Evolutionary conservation across 2,797 vertebrate genomes (phyloP).

Genomic region (Petrocephalus schoutedeni): DNA sequence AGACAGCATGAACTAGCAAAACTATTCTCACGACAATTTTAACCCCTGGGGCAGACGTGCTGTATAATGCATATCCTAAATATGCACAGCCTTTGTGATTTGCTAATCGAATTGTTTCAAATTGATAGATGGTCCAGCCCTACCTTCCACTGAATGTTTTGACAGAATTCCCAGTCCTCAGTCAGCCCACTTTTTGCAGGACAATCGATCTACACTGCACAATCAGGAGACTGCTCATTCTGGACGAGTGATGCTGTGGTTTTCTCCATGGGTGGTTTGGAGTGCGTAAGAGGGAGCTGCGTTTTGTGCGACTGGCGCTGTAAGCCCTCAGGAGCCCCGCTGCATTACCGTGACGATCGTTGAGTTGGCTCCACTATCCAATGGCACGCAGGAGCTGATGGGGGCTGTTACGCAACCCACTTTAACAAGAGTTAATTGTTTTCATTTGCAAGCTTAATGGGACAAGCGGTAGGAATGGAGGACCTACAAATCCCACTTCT

Average conservation of each 20-base stretch:
- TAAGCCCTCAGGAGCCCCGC: not conserved
- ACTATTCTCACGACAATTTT: too few species aligned
- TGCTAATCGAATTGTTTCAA: too few species aligned
- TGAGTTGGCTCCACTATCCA: not conserved
- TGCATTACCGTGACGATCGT: not conserved
- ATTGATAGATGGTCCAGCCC: too few species aligned
- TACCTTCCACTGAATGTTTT: not conserved
- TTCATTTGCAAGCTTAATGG: conserved; percentile 39
- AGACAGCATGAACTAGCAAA: too few species aligned
- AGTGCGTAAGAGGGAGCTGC: not conserved
- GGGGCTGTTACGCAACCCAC: not conserved
- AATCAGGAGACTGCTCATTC: not conserved
- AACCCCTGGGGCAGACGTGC: too few species aligned
- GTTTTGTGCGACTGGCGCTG: not conserved
- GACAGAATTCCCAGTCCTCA: not conserved
- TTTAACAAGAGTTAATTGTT: conserved; percentile 33
- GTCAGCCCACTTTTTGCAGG: not conserved
- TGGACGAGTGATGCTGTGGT: not conserved
- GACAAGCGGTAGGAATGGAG: conserved; percentile 25
- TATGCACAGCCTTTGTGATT: too few species aligned
- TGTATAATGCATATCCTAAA: too few species aligned
- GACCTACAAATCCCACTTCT: conserved; percentile 20
- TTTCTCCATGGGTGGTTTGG: not conserved
- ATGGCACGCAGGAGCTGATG: not conserved
- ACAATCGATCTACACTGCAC: not conserved